Evolutionary conservation across 1,140 invertebrate species (phyloP).

Genomic region (Drosophila pandora): DNA sequence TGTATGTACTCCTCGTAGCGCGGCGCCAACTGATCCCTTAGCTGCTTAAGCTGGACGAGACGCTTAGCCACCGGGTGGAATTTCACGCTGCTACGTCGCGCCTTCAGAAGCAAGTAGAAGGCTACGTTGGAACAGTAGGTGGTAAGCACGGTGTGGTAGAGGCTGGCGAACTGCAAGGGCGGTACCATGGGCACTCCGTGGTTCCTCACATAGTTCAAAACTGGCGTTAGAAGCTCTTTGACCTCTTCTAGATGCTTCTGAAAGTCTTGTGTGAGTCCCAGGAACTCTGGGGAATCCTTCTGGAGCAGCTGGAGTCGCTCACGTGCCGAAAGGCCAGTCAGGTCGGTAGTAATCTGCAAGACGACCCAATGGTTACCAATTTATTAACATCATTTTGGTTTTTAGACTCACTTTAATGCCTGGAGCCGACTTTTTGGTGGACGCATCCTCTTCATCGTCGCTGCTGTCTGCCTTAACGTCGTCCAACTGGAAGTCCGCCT

Average conservation of each 20-base stretch:
- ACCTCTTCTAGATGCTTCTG: conserved; percentile 89
- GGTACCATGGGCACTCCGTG: conserved; percentile 83
- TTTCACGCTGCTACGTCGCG: conserved; percentile 87
- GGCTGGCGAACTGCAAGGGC: conserved; percentile 86
- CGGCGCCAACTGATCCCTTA: conserved; percentile 88
- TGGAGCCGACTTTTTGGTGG: conserved; percentile 7
- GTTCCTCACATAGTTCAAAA: conserved; percentile 87
- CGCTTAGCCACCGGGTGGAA: conserved; percentile 94
- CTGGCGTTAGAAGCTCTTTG: conserved; percentile 87
- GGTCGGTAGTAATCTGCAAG: conserved; percentile 85
- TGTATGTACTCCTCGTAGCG: conserved; percentile 84
- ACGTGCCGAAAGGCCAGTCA: conserved; percentile 89
- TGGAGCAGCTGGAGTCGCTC: conserved; percentile 90
- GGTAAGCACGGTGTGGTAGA: conserved; percentile 89
- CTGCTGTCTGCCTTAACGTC: conserved; percentile 48
- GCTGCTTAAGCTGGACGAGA: conserved; percentile 91
- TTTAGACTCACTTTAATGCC: background rate
- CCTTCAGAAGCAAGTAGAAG: conserved; percentile 94
- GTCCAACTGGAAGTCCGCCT: conserved; percentile 92
- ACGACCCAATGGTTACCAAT: background rate
- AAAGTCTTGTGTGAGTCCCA: conserved; percentile 90
- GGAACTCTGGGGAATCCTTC: conserved; percentile 94
- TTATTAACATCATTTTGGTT: background rate
- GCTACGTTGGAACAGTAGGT: conserved; percentile 94
- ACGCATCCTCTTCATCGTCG: conserved; percentile 70